Evolutionary conservation across 2,888 invertebrate genomes (phyloP).

Genomic region (Metallyticus violacea): DNA sequence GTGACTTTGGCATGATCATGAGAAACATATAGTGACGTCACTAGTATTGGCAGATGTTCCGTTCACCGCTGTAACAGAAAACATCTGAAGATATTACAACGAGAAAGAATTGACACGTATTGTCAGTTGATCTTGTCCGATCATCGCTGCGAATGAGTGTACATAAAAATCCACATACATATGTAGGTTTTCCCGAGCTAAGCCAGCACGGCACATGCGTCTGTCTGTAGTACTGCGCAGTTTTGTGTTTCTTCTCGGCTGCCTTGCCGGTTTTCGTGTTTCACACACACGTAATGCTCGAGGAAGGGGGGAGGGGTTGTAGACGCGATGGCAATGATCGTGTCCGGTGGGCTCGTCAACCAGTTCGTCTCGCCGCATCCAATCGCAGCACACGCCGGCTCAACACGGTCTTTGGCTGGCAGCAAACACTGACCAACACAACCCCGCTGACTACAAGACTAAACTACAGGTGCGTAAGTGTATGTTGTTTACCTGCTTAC

Average conservation of each 20-base stretch:
- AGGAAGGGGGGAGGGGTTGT: neutral
- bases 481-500: too few relatives aligned
- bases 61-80: too few relatives aligned
- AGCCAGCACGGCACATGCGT: neutral
- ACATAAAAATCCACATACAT: neutral
- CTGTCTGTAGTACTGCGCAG: neutral
- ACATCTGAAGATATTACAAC: too few relatives aligned
- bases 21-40: too few relatives aligned
- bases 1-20: too few relatives aligned
- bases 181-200: neutral
- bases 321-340: neutral
- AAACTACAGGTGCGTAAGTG: too few relatives aligned
- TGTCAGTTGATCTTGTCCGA: too few relatives aligned
- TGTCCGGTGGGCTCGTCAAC: neutral
- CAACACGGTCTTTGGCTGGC: neutral
- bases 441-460: too few relatives aligned
- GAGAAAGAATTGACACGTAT: too few relatives aligned
- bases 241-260: neutral
- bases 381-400: neutral
- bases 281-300: neutral
- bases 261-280: neutral
- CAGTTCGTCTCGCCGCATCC: neutral
- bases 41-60: too few relatives aligned
- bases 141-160: too few relatives aligned
- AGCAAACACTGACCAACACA: neutral